Conservation (phyloP, 2,113 vertebrate genomes). For the Nothobranchius furzeri region DNA sequence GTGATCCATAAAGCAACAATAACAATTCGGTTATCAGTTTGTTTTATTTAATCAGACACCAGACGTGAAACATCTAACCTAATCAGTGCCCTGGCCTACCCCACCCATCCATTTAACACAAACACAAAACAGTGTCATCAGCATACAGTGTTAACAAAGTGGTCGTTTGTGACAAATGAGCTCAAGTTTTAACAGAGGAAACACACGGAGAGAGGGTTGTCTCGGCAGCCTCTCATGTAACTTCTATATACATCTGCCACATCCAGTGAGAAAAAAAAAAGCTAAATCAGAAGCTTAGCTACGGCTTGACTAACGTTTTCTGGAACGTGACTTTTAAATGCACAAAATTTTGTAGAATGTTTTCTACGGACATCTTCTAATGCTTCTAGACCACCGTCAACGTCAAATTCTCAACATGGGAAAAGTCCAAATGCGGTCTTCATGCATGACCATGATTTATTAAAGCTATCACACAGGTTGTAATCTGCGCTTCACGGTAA, state of each 20-base stretch:
- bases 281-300: conserved; percentile 28
- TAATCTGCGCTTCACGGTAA: conserved; percentile 28
- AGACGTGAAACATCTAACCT: conserved; percentile 59
- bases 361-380: conserved; percentile 15
- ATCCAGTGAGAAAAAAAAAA: conserved; percentile 19
- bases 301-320: conserved; percentile 1
- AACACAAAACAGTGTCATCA: conserved; percentile 69
- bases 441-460: conserved; percentile 60
- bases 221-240: conserved; percentile 21
- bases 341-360: conserved; percentile 23
- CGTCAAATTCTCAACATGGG: conserved; percentile 27
- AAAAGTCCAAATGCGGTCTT: conserved; percentile 42
- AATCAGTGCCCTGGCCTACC: conserved; percentile 30
- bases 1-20: conserved; percentile 67
- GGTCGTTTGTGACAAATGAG: conserved; percentile 50
- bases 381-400: conserved; percentile 11
- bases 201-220: conserved; percentile 17
- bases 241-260: conserved; percentile 14
- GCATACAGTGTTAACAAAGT: conserved; percentile 70
- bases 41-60: conserved; percentile 50
- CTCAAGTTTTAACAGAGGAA: conserved; percentile 42
- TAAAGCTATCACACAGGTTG: conserved; percentile 65
- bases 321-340: conserved; percentile 18
- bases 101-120: conserved; percentile 50
- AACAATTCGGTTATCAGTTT: conserved; percentile 61